phyloP scores from a whole-genome alignment of 2,888 invertebrate species.

The Eristalis intricaria region DNA sequence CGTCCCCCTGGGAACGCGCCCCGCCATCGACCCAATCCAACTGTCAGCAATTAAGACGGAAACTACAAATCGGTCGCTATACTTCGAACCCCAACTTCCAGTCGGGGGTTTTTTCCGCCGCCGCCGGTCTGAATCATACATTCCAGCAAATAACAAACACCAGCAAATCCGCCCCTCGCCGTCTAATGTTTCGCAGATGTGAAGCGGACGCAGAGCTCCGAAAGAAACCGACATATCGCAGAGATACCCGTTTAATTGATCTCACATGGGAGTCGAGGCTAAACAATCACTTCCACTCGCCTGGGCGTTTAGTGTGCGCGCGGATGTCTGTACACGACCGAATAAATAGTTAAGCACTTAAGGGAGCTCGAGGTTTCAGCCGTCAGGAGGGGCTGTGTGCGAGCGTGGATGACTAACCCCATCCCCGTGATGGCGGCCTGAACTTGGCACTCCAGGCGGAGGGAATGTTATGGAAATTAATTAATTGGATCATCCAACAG shows the following conservation, averaged over 20 bases:
- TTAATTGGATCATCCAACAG: conserved; percentile 67
- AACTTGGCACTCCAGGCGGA: conserved; percentile 27
- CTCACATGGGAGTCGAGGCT: conserved; percentile 54
- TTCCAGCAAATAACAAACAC: too few species aligned
- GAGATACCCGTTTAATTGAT: conserved; percentile 48
- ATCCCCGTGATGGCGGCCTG: conserved; percentile 5
- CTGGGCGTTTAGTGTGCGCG: neutral
- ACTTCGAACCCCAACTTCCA: conserved; percentile 16
- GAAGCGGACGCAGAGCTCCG: neutral
- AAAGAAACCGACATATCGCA: conserved; percentile 6
- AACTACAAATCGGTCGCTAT: conserved; percentile 33
- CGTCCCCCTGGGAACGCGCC: neutral
- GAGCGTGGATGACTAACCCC: conserved; percentile 17
- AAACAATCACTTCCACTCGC: conserved; percentile 60
- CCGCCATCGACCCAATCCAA: neutral
- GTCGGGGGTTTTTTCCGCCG: conserved; percentile 18
- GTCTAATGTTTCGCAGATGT: conserved; percentile 60
- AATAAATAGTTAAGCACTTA: conserved; percentile 51
- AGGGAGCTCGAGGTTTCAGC: conserved; percentile 30
- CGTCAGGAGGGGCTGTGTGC: neutral
- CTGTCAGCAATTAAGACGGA: neutral
- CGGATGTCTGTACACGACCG: neutral
- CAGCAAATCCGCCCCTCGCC: neutral
- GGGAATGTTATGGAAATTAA: conserved; percentile 48
- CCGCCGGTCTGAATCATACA: neutral